phyloP scores from a whole-genome alignment of 1,140 invertebrate genomes.

The Charaxes varanes region DNA sequence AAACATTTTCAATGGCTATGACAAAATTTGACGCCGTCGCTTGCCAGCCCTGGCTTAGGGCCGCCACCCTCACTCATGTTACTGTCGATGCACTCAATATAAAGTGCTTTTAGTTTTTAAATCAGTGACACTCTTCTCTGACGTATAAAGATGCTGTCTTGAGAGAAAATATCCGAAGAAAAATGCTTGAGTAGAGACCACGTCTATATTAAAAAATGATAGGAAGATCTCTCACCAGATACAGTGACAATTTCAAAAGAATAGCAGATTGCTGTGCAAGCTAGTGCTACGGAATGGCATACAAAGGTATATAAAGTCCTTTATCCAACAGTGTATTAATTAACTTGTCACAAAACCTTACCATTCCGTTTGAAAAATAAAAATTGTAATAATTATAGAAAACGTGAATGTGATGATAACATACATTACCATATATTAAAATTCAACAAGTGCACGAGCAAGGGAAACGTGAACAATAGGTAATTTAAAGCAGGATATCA shows the following conservation, averaged over 20 bases:
- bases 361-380: not conserved
- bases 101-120: slow-evolving; percentile 19
- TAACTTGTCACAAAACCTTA: too few relatives aligned
- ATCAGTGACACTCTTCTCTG: not conserved
- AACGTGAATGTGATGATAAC: slow-evolving; percentile 5
- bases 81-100: slow-evolving; percentile 34
- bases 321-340: too few relatives aligned
- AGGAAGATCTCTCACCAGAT: too few relatives aligned
- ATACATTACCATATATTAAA: slow-evolving; percentile 7
- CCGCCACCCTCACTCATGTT: slow-evolving; percentile 31
- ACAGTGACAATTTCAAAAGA: too few relatives aligned
- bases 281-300: too few relatives aligned
- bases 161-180: too few relatives aligned
- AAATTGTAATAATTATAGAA: not conserved
- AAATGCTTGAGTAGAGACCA: not conserved
- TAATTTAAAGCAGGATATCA: slow-evolving; percentile 26
- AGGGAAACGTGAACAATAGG: slow-evolving; percentile 25
- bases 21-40: slow-evolving; percentile 61
- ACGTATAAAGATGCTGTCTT: too few relatives aligned
- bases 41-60: slow-evolving; percentile 24
- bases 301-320: too few relatives aligned
- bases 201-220: too few relatives aligned
- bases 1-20: slow-evolving; percentile 59
- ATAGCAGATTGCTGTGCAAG: too few relatives aligned
- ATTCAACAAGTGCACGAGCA: slow-evolving; percentile 16